Conservation (phyloP, 2,113 vertebrate species). For the Pseudopodoces humilis region DNA sequence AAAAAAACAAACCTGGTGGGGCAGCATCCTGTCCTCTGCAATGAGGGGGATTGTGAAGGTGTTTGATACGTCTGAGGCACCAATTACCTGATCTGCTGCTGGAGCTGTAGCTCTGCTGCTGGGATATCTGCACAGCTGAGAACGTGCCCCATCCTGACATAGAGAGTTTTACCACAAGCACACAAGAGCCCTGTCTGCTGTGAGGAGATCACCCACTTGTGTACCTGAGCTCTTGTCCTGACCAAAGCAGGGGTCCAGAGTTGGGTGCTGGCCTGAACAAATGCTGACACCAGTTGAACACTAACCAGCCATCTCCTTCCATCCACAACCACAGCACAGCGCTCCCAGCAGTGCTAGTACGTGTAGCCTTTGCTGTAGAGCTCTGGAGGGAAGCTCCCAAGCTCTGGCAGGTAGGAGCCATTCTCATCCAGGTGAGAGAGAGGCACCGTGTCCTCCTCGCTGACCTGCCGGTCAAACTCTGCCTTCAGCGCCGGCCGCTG, state of each 20-base stretch:
- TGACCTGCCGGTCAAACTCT: conserved; percentile 86
- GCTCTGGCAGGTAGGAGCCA: conserved; percentile 78
- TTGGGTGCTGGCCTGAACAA: not conserved
- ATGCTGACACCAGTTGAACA: not conserved
- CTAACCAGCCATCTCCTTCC: conserved; percentile 73
- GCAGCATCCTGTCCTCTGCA: not conserved
- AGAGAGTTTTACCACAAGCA: rapidly evolving
- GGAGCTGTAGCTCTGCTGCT: not conserved
- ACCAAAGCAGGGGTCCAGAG: not conserved
- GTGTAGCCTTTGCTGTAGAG: conserved; percentile 90
- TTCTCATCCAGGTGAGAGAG: conserved; percentile 92
- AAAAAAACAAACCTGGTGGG: not conserved
- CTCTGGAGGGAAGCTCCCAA: conserved; percentile 81
- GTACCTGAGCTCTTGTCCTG: not conserved
- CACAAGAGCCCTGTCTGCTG: not conserved
- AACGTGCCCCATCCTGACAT: not conserved
- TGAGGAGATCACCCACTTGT: not conserved
- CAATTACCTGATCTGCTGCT: rapidly evolving
- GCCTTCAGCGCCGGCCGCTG: conserved; percentile 89
- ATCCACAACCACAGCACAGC: conserved; percentile 58
- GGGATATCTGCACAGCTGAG: not conserved
- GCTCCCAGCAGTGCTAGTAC: conserved; percentile 75
- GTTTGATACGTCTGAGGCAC: rapidly evolving
- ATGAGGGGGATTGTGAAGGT: rapidly evolving
- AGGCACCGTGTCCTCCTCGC: conserved; percentile 94